phyloP scores from a whole-genome alignment of 2,888 invertebrate species.

The Stomorhina lunata region DNA sequence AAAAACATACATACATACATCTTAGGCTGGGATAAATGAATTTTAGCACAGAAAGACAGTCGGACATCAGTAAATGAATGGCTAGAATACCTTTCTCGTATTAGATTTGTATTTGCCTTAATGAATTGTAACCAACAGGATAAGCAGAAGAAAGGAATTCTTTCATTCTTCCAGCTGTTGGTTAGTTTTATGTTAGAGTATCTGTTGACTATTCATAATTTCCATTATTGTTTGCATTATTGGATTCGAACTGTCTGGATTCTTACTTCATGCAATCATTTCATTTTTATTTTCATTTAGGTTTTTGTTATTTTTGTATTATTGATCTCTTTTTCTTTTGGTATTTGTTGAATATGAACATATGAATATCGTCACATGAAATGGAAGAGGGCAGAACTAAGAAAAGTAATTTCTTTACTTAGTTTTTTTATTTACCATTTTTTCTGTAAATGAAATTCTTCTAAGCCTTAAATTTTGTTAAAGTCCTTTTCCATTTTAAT shows the following conservation, averaged over 20 bases:
- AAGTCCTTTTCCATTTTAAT: too few species aligned
- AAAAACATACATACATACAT: constrained; percentile 32
- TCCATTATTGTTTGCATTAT: constrained; percentile 45
- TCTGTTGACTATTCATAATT: constrained; percentile 35
- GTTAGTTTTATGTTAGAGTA: neutral
- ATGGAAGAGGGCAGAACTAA: too few species aligned
- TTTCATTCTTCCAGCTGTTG: too few species aligned
- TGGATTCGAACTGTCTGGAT: neutral
- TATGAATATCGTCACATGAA: constrained; percentile 7
- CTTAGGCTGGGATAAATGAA: constrained; percentile 18
- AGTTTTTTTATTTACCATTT: too few species aligned
- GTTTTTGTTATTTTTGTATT: constrained; percentile 5
- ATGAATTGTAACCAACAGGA: constrained; percentile 1
- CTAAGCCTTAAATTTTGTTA: too few species aligned
- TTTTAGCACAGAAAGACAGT: neutral
- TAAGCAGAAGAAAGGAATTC: neutral
- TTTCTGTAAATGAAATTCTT: too few species aligned
- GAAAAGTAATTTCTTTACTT: too few species aligned
- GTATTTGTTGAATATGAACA: neutral
- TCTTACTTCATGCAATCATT: neutral
- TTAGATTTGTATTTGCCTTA: constrained; percentile 11
- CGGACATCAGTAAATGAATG: neutral
- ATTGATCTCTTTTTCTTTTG: constrained; percentile 14
- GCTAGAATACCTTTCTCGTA: neutral
- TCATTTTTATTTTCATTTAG: neutral